Evolutionary conservation across 37 sponge, comb jelly and placozoan species (phyloP).

Genomic region (Hexactinellida sp.): DNA sequence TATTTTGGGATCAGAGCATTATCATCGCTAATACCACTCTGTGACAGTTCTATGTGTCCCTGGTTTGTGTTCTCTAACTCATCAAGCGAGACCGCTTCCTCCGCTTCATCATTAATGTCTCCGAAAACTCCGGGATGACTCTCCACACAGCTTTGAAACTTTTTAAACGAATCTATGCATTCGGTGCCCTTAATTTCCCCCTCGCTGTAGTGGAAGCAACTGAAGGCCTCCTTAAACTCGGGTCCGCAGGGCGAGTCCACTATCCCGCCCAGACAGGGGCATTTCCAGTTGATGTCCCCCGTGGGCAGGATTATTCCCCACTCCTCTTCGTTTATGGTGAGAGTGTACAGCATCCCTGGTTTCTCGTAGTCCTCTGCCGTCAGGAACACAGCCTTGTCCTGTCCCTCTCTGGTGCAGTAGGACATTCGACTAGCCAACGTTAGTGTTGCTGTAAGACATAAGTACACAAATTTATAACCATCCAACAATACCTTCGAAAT

Average conservation of each 20-base stretch:
- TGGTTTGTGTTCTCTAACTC: neutral
- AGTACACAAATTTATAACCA: too few species aligned
- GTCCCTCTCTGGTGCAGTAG: conserved; percentile 54
- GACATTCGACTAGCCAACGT: conserved; percentile 39
- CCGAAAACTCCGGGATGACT: neutral
- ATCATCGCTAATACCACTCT: neutral
- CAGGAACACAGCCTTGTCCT: conserved; percentile 55
- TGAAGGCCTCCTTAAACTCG: conserved; percentile 67
- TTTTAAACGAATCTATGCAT: conserved; percentile 3
- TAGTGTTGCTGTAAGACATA: too few species aligned
- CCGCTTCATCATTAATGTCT: neutral
- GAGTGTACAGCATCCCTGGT: conserved; percentile 23
- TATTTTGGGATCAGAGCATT: neutral
- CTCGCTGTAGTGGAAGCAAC: conserved; percentile 64
- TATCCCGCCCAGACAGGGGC: conserved; percentile 84
- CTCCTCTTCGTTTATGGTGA: conserved; percentile 34
- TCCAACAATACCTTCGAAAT: too few species aligned
- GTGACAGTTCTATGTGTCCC: neutral
- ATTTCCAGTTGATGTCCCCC: conserved; percentile 93
- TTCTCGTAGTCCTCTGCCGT: conserved; percentile 63
- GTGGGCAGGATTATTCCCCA: conserved; percentile 61
- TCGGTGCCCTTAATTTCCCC: neutral
- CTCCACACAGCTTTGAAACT: conserved; percentile 3
- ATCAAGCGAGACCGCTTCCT: neutral
- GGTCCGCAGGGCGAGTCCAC: conserved; percentile 63